Evolutionary conservation across 1,140 invertebrate species (phyloP).

Genomic region (Drosophila willistoni): DNA sequence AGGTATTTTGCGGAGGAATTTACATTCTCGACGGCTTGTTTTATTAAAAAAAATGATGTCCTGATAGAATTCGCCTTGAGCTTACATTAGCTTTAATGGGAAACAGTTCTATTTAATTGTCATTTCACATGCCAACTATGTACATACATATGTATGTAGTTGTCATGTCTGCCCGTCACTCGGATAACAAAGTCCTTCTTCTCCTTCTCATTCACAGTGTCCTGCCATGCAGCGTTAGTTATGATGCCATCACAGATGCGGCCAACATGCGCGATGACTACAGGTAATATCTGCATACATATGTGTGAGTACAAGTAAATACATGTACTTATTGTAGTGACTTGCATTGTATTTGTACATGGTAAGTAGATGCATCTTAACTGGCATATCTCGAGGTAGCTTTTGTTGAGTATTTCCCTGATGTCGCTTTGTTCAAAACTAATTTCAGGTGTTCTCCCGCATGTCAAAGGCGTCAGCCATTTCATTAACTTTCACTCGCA

Average conservation of each 20-base stretch:
- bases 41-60: no score
- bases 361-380: background rate
- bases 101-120: no score
- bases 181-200: background rate
- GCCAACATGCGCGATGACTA: conserved; percentile 83
- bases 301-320: no score
- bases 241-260: conserved; percentile 83
- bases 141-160: background rate
- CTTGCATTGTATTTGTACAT: conserved; percentile 17
- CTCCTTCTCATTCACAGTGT: conserved; percentile 83
- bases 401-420: conserved; percentile 39
- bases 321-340: background rate
- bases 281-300: conserved; percentile 53
- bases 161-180: conserved; percentile 15
- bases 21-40: no score
- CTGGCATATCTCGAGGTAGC: conserved; percentile 6
- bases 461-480: conserved; percentile 59
- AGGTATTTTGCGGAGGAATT: no score
- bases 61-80: no score
- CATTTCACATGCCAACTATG: conserved; percentile 16
- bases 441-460: conserved; percentile 47
- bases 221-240: conserved; percentile 85
- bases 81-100: no score
- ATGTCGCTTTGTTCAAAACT: conserved; percentile 66
- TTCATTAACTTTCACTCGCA: conserved; percentile 66